These are phyloP conservation scores for Cinara cedri DNA, from an alignment of 2,888 invertebrate genomes.

Conservation along the genomic window DNA sequence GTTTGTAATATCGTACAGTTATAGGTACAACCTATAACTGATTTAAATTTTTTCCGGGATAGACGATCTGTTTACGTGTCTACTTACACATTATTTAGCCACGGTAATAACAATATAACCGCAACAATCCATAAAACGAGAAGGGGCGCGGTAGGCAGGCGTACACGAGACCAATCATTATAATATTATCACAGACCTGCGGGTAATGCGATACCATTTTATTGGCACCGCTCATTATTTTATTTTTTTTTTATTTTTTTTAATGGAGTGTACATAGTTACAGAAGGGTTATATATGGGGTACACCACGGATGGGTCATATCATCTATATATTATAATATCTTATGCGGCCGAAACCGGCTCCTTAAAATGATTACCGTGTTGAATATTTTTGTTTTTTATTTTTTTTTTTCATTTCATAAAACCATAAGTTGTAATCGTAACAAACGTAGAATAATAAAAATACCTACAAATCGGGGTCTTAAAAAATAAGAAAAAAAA, in stretches of 20 bases:
- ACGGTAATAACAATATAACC: constrained; percentile 36
- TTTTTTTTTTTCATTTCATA: constrained; percentile 31
- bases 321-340: constrained; percentile 18
- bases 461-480: too few relatives aligned
- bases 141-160: constrained; percentile 35
- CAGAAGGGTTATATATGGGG: constrained; percentile 6
- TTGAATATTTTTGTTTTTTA: constrained; percentile 25
- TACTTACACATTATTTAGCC: constrained; percentile 14
- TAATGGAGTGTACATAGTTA: constrained; percentile 37
- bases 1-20: too few relatives aligned
- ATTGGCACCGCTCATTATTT: constrained; percentile 29
- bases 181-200: constrained; percentile 38
- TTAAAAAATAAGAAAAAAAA: too few relatives aligned
- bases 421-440: constrained; percentile 13
- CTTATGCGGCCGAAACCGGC: constrained; percentile 30
- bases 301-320: constrained; percentile 19
- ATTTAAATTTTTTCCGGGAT: not conserved
- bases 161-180: constrained; percentile 50
- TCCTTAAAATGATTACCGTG: constrained; percentile 40
- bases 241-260: not conserved
- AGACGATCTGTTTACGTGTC: constrained; percentile 4
- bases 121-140: not conserved
- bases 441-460: not conserved
- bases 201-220: constrained; percentile 55
- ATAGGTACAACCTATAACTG: too few relatives aligned